Evolutionary conservation across 2,888 invertebrate species (phyloP), one percentile per base, ranked within the genome.

Genomic region (Dione juno): DNA sequence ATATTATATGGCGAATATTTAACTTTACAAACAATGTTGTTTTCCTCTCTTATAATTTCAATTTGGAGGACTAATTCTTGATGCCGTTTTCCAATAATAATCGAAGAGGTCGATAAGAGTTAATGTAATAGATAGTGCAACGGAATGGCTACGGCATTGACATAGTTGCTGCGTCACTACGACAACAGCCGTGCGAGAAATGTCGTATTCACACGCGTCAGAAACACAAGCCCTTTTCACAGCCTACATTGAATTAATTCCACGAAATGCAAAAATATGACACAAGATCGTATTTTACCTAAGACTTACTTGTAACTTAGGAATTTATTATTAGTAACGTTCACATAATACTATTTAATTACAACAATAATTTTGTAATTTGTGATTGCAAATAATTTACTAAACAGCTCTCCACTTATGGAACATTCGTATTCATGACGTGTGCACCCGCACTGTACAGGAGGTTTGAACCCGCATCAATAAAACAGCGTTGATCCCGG

Each of bases 41-140:
- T 70, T 70, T 71, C 66, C 58, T 67, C 40, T 40, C 28, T 63
- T 53, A 66, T 66, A 65, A 70, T 67, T 54, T 68, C 14, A 65
- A 57, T 74, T 72, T 71, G 53, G 66, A 76, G 76, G 70, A 71
- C 70, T 75, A 53, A 37, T 13, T 43, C 54, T 41, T 40, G 53
- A 50, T 73, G 74, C 71, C 71, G 72, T 77, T 76, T 77, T 78
- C 74, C 73, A 77, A 74, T 88, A 76, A 74, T 88, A 84, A 85
- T 82, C 85, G 84, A 87, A 88, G 84, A 87, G 85, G 85, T 89
- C 88, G 91, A 89, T 92, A 89, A 89, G 86, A 87, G 85, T 84
- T 80, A 79, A 84, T 80, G 82, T 84, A 89, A 89, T 88, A 87
- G 86, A 79, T 85, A 83, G 81, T 82, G 77, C 76, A 77, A 77